Evolutionary conservation across 2,797 vertebrate species (phyloP).

Genomic region (Channa striata): DNA sequence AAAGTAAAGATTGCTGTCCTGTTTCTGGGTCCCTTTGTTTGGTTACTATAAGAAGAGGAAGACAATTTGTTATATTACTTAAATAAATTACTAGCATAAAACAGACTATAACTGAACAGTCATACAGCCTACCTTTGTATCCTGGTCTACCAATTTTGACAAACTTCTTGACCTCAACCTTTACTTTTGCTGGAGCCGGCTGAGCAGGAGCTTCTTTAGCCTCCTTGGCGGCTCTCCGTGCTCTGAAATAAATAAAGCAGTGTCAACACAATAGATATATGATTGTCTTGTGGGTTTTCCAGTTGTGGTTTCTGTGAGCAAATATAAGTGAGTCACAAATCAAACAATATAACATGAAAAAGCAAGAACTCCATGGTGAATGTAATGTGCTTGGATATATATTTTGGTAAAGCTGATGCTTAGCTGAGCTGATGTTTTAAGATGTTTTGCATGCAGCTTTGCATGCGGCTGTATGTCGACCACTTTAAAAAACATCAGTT

Average conservation of each 20-base stretch:
- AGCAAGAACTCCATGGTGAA: not conserved
- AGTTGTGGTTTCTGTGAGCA: not conserved
- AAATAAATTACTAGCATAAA: not conserved
- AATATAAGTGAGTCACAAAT: not conserved
- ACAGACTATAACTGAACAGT: not conserved
- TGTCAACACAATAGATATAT: not conserved
- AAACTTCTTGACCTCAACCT: conserved; percentile 98
- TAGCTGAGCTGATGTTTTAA: not conserved
- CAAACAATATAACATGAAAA: not conserved
- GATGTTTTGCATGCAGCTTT: not conserved
- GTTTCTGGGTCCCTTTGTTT: conserved; percentile 96
- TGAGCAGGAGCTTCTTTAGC: conserved; percentile 97
- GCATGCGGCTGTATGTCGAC: not conserved
- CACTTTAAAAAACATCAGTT: not conserved
- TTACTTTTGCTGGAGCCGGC: conserved; percentile 96
- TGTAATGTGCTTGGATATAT: not conserved
- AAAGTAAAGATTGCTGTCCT: conserved; percentile 95
- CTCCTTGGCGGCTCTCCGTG: conserved; percentile 95
- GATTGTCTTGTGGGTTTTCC: not conserved
- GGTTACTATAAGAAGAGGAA: conserved; percentile 85
- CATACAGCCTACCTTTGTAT: conserved; percentile 89
- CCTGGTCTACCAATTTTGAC: conserved; percentile 98
- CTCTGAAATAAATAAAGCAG: conserved; percentile 79
- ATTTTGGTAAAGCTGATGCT: not conserved
- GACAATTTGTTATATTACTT: conserved; percentile 4